Conservation (phyloP, 2,888 invertebrate genomes). For the Zeuzera pyrina region DNA sequence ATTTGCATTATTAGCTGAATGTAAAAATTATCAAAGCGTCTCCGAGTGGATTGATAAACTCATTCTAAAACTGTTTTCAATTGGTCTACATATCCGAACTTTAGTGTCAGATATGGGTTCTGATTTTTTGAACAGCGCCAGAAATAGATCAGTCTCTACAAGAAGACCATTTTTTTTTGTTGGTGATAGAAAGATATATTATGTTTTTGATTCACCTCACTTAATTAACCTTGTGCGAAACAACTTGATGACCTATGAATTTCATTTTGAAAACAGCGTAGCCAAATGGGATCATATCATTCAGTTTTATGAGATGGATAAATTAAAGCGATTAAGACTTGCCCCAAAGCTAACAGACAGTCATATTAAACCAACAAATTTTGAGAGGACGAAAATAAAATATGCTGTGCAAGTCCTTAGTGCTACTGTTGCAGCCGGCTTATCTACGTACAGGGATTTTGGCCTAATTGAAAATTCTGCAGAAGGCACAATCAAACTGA, state of each 20-base stretch:
- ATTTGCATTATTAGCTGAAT: not conserved
- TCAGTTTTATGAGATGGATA: slow-evolving; percentile 19
- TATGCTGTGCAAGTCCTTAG: slow-evolving; percentile 25
- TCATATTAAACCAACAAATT: slow-evolving; percentile 21
- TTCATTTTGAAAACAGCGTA: slow-evolving; percentile 18
- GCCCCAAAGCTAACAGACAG: slow-evolving; percentile 23
- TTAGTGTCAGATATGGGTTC: slow-evolving; percentile 7
- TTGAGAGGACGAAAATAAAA: slow-evolving; percentile 20
- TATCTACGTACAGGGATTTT: slow-evolving; percentile 14
- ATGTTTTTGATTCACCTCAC: slow-evolving; percentile 25
- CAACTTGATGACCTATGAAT: slow-evolving; percentile 20
- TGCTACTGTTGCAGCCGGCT: slow-evolving; percentile 21
- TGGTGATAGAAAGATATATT: slow-evolving; percentile 21
- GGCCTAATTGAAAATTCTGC: slow-evolving; percentile 9
- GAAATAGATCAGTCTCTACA: slow-evolving; percentile 14
- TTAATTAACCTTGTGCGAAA: slow-evolving; percentile 22
- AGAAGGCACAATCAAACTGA: slow-evolving; percentile 12
- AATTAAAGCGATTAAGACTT: slow-evolving; percentile 13
- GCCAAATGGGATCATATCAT: slow-evolving; percentile 24
- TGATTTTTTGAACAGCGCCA: slow-evolving; percentile 15
- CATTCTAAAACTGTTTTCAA: not conserved
- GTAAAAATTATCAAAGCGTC: not conserved
- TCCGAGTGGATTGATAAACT: not conserved
- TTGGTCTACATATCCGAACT: not conserved
- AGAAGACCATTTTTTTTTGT: slow-evolving; percentile 21